phyloP scores from a whole-genome alignment of 2,797 vertebrate genomes.

The Gephyroberyx darwinii region DNA sequence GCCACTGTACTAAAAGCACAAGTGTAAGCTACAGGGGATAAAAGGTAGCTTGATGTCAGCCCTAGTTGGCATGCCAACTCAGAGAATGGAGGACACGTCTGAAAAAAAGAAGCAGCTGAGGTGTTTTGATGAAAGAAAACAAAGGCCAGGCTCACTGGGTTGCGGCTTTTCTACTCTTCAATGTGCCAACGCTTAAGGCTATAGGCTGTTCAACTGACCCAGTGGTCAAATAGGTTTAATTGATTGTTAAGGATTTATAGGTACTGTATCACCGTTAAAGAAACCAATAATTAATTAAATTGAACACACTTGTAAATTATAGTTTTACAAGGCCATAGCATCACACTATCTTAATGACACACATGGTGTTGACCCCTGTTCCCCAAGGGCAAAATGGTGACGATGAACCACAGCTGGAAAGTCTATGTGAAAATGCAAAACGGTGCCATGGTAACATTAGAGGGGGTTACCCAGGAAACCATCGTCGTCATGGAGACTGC shows the following conservation, averaged over 20 bases:
- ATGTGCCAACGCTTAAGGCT: background rate
- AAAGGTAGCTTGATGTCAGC: slow-evolving; percentile 67
- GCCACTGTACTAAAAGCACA: slow-evolving; percentile 35
- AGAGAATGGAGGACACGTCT: slow-evolving; percentile 44
- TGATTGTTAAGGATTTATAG: background rate
- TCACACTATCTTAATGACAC: background rate
- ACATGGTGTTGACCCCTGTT: background rate
- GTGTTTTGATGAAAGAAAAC: slow-evolving; percentile 21
- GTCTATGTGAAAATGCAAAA: slow-evolving; percentile 82
- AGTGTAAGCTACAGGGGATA: slow-evolving; percentile 39
- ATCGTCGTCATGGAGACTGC: slow-evolving; percentile 93
- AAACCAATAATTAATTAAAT: background rate
- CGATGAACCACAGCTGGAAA: slow-evolving; percentile 85
- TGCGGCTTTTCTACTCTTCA: slow-evolving; percentile 4
- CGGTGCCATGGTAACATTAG: slow-evolving; percentile 89
- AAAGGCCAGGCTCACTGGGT: background rate
- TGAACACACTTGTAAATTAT: background rate
- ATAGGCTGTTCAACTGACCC: background rate
- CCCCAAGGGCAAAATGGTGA: slow-evolving; percentile 44
- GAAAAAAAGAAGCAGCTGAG: slow-evolving; percentile 41
- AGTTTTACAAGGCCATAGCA: background rate
- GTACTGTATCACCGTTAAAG: background rate
- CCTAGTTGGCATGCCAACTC: slow-evolving; percentile 72
- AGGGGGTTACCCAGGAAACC: slow-evolving; percentile 97
- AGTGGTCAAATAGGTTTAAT: background rate